Evolutionary conservation across 2,797 vertebrate genomes (phyloP).

Genomic region (Eutrigla gurnardus): DNA sequence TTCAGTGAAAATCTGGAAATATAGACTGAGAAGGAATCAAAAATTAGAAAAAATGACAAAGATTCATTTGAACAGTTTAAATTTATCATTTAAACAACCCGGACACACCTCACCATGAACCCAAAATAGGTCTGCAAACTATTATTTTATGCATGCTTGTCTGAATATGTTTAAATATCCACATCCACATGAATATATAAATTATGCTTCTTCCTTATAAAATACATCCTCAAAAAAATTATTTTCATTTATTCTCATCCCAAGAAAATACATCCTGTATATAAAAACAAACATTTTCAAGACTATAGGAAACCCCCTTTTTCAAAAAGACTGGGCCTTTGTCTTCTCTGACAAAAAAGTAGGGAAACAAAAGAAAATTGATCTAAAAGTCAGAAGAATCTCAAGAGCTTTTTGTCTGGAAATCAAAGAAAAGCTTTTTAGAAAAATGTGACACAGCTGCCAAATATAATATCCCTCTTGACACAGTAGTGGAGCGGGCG

Average conservation of each 20-base stretch:
- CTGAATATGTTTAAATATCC: not conserved
- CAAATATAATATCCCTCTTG: slow-evolving; percentile 74
- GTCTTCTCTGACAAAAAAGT: slow-evolving; percentile 28
- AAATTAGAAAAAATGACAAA: not conserved
- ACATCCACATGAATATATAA: not conserved
- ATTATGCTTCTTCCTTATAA: not conserved
- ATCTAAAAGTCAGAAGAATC: slow-evolving; percentile 53
- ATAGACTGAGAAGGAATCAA: not conserved
- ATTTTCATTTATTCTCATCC: not conserved
- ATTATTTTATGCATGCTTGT: not conserved
- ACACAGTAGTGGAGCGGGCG: slow-evolving; percentile 57
- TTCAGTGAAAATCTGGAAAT: not conserved
- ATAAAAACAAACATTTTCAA: slow-evolving; percentile 14
- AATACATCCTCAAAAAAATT: slow-evolving; percentile 16
- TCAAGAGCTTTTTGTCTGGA: slow-evolving; percentile 60
- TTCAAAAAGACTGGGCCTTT: not conserved
- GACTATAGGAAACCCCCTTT: not conserved
- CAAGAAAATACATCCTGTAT: not conserved
- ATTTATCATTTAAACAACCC: not conserved
- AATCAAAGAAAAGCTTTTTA: slow-evolving; percentile 75
- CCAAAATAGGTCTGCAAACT: not conserved
- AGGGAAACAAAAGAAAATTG: slow-evolving; percentile 52
- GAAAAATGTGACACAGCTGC: slow-evolving; percentile 75
- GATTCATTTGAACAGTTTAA: not conserved
- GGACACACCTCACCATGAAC: not conserved